phyloP scores from a whole-genome alignment of 2,888 invertebrate genomes.

The Glaucopsyche alexis region DNA sequence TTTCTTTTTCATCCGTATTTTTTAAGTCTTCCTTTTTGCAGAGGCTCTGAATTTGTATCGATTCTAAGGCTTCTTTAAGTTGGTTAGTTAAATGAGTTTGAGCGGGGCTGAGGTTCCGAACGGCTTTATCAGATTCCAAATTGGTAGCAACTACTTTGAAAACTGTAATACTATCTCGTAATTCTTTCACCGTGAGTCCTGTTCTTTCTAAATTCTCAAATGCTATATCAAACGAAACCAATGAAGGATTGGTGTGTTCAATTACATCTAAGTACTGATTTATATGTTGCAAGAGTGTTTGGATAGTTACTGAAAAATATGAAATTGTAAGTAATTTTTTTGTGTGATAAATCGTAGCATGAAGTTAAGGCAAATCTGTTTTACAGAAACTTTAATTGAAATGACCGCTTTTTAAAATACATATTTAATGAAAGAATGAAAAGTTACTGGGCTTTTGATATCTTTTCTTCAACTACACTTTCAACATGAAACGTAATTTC shows the following conservation, averaged over 20 bases:
- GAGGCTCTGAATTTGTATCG: conserved; percentile 53
- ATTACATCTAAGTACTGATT: conserved; percentile 62
- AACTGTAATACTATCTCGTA: conserved; percentile 49
- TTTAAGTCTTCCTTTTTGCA: conserved; percentile 51
- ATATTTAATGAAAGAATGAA: not conserved
- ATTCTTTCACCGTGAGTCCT: conserved; percentile 53
- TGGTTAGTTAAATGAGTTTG: conserved; percentile 51
- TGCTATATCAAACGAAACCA: conserved; percentile 51
- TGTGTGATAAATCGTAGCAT: not conserved
- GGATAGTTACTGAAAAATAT: conserved; percentile 36
- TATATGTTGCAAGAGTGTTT: conserved; percentile 53
- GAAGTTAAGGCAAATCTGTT: not conserved
- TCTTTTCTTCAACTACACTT: too few species aligned
- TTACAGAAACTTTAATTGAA: not conserved
- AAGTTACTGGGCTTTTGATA: too few species aligned
- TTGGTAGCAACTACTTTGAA: conserved; percentile 38
- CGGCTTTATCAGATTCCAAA: conserved; percentile 34
- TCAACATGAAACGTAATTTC: too few species aligned
- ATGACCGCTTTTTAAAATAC: not conserved
- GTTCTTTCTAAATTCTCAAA: conserved; percentile 55
- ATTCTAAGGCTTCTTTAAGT: conserved; percentile 53
- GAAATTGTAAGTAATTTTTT: not conserved
- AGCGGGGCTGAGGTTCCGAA: conserved; percentile 38
- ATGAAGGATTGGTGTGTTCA: conserved; percentile 57
- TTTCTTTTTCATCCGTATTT: conserved; percentile 43